Base-by-base conservation (phyloP, 2,888 invertebrate species). In the Leptinotarsa peninsularis region DNA sequence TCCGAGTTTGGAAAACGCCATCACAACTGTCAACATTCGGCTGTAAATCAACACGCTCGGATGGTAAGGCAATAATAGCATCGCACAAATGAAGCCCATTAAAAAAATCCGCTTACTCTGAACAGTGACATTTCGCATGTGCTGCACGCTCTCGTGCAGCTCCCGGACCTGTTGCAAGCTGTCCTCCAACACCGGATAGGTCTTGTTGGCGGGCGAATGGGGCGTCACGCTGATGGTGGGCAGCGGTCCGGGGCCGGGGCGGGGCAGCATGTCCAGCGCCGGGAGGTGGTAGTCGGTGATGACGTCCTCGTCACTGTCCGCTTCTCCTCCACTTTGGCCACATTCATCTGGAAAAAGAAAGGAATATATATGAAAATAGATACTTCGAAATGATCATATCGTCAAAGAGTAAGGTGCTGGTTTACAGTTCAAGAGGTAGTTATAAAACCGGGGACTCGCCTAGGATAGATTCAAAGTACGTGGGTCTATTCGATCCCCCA, bases 161-260 rank as follows among this genome's bases (percentile, higher is more conserved):
- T 94, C 91, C 76, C 94, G 91, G 79, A 95, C 89, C 85, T 95
- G 94, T 70, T 84, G 84, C 80, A 95, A 88, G 84, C 94, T 94
- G 87, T 95, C 94, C 84, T 94, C 95, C 17, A 81, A 94, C 88
- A 85, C 94, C 93, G 87, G 92, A 85, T 93, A 92, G 82, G 92
- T 92, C 82, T 93, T 93, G 80, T 91, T 92, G 78, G 95, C 95
- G 15, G 96, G 95, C 80, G 95, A 95, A 88, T 96, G 95, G 18
- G 96, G 95, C 75, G 96, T 96, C 80, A 96, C 95, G 89, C 95
- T 95, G 86, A 96, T 96, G 75, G 93, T 96, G 78, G 96, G 96
- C 87, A 93, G 87, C 73, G 91, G 90, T 72, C 80, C 87, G 83
- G 77, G 84, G 81, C 82, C 84, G 81, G 83, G 84, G 81, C 82